Evolutionary conservation across 2,888 invertebrate genomes (phyloP).

Genomic region (Isotomurus palustris): DNA sequence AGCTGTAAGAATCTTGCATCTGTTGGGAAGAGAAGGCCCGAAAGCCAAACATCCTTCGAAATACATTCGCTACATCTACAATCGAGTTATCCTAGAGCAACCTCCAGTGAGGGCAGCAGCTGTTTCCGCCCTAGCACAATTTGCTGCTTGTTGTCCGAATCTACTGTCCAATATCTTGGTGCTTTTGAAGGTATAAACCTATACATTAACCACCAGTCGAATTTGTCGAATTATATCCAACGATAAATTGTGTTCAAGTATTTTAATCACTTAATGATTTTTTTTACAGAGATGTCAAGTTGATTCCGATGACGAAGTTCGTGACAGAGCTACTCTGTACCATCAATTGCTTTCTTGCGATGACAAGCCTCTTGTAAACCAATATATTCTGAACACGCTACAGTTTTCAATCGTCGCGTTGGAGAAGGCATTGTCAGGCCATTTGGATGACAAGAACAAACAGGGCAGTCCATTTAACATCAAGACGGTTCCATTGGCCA

Average conservation of each 20-base stretch:
- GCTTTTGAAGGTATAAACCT: slow-evolving; percentile 48
- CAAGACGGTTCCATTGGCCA: slow-evolving; percentile 71
- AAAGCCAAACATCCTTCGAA: slow-evolving; percentile 86
- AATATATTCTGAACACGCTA: slow-evolving; percentile 53
- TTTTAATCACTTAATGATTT: neutral
- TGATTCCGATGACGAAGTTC: slow-evolving; percentile 97
- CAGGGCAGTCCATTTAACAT: slow-evolving; percentile 77
- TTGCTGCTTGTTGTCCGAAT: slow-evolving; percentile 91
- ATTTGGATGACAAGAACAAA: slow-evolving; percentile 63
- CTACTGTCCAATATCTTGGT: slow-evolving; percentile 77
- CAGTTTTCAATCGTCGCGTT: slow-evolving; percentile 76
- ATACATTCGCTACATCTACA: slow-evolving; percentile 64
- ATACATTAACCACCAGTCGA: too few relatives aligned
- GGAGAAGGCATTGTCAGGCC: slow-evolving; percentile 80
- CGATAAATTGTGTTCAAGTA: neutral
- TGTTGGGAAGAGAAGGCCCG: slow-evolving; percentile 95
- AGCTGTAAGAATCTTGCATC: slow-evolving; percentile 91
- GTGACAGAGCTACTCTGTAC: slow-evolving; percentile 96
- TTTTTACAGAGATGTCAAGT: slow-evolving; percentile 70
- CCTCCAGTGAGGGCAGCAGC: slow-evolving; percentile 95
- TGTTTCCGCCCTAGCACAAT: slow-evolving; percentile 94
- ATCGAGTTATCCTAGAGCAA: slow-evolving; percentile 87
- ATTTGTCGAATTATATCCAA: too few relatives aligned
- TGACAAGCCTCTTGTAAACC: slow-evolving; percentile 66
- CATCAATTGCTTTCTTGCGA: slow-evolving; percentile 65